Evolutionary conservation across 2,888 invertebrate species (phyloP), one percentile per base, ranked within the genome.

Genomic region (Amphipoea lucens): DNA sequence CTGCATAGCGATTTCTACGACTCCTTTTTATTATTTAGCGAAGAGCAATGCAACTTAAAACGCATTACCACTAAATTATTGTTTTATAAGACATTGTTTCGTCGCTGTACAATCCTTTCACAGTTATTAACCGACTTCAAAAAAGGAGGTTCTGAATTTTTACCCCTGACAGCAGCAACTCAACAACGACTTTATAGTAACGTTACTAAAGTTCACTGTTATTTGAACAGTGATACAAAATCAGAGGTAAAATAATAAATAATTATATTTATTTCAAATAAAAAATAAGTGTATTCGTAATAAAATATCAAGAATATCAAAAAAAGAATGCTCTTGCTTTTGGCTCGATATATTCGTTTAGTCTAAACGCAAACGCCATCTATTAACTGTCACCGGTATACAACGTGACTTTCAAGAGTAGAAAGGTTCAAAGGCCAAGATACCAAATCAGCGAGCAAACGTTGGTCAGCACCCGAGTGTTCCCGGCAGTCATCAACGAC

Each of bases 31-130:
- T 79, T 48, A 29, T 29, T 57, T 51, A 57, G 9, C 20, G 4
- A 60, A 65, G 36, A 23, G 36, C 29, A n/a, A 40, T 60, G 9
- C 42, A 83, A 23, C 14, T 23, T 70, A n/a, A 51, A 78, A 67
- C 62, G 20, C 14, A 54, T 40, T 62, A 51, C n/a, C 11, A 45
- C 45, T 45, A 45, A 48, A 48, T 69, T 48, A 20, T 20, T 48
- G 20, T 29, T 29, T 0, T 48, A 6, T 20, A 20, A 20, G 17
- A 5, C 11, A 29, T 45, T 29, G 0, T 68, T 29, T 68, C n/a
- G 20, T 68, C 45, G 68, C 1, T 45, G 17, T 45, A 11, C n/a
- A 17, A 0, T 17, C 4, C 2, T 29, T 29, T 20, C n/a, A 45
- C 4, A 29, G 45, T 68, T 29, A 17, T 29, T 29, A 29, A 29